Percentiles rank a stretch among this genome's conserved stretches.
These are phyloP conservation scores for Sarcophaga subvicina DNA, from an alignment of 2,888 invertebrate species.

Conservation along the genomic window DNA sequence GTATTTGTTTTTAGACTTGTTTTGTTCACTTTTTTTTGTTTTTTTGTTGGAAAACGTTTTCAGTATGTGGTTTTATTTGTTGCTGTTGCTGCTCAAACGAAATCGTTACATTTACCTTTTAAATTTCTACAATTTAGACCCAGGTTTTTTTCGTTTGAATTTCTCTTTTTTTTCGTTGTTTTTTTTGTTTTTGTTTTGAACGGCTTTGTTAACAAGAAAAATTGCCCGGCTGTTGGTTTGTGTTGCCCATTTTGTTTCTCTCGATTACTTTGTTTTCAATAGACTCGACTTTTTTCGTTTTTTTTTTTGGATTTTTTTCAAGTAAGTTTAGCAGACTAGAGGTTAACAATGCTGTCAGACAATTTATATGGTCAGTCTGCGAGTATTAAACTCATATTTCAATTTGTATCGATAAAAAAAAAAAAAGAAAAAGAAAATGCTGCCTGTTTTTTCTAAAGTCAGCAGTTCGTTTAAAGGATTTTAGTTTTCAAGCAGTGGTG, in stretches of 20 bases:
- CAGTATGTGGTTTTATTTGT: conserved; percentile 49
- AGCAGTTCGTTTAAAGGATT: no score
- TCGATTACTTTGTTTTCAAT: not conserved
- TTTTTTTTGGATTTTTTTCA: not conserved
- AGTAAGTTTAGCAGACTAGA: conserved; percentile 43
- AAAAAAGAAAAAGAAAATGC: not conserved
- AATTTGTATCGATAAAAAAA: conserved; percentile 56
- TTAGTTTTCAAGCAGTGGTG: no score
- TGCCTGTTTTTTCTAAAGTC: no score
- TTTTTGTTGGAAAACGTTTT: conserved; percentile 48
- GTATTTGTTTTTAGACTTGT: conserved; percentile 36
- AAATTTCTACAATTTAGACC: conserved; percentile 36
- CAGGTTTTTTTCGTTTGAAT: not conserved
- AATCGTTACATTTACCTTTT: conserved; percentile 37
- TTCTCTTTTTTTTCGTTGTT: no score
- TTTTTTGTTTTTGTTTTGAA: no score
- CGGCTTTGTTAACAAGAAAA: conserved; percentile 41
- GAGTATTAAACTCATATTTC: conserved; percentile 64
- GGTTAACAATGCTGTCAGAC: conserved; percentile 66
- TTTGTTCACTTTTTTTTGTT: conserved; percentile 44
- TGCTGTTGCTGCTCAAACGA: conserved; percentile 24
- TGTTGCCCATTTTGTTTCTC: not conserved
- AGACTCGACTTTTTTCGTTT: not conserved
- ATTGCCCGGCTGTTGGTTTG: conserved; percentile 18
- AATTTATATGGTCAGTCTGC: conserved; percentile 64